phyloP scores from a whole-genome alignment of 1,140 invertebrate species.

The Euschistus heros region DNA sequence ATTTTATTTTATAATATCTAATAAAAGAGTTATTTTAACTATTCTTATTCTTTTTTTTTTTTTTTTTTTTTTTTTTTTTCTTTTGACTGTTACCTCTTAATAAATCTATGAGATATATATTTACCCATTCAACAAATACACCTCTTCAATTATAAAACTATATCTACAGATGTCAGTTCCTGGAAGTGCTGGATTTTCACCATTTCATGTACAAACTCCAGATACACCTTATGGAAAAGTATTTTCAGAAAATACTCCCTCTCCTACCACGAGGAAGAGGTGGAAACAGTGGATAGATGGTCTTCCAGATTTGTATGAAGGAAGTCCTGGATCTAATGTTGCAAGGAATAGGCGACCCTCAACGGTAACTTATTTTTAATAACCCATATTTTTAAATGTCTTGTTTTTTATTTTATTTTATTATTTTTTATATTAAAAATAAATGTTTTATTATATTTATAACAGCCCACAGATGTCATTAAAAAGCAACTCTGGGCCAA shows the following conservation, averaged over 20 bases:
- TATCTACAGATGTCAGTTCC: background rate
- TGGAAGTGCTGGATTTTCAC: conserved; percentile 24
- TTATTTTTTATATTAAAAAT: background rate
- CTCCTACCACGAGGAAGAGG: conserved; percentile 40
- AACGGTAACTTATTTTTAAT: background rate
- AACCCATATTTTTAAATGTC: background rate
- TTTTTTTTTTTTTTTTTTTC: too few relatives aligned
- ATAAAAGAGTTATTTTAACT: too few relatives aligned
- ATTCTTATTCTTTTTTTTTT: too few relatives aligned
- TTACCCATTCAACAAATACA: too few relatives aligned
- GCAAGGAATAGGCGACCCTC: conserved; percentile 7
- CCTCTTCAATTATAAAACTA: background rate
- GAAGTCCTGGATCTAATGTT: conserved; percentile 11
- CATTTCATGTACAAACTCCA: conserved; percentile 37
- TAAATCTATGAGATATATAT: background rate
- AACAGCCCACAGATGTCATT: conserved; percentile 38
- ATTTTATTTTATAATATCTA: too few relatives aligned
- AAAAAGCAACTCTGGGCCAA: conserved; percentile 23
- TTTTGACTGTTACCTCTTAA: too few relatives aligned
- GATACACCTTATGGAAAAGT: conserved; percentile 43
- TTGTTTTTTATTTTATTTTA: background rate
- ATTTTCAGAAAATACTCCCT: conserved; percentile 33
- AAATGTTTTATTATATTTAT: conserved; percentile 21
- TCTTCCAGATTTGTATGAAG: conserved; percentile 20
- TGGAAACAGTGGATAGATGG: conserved; percentile 40